Percentiles rank a stretch among this genome's conserved stretches.
Evolutionary conservation across 2,888 invertebrate species (phyloP).

Genomic region (Clivina fossor): DNA sequence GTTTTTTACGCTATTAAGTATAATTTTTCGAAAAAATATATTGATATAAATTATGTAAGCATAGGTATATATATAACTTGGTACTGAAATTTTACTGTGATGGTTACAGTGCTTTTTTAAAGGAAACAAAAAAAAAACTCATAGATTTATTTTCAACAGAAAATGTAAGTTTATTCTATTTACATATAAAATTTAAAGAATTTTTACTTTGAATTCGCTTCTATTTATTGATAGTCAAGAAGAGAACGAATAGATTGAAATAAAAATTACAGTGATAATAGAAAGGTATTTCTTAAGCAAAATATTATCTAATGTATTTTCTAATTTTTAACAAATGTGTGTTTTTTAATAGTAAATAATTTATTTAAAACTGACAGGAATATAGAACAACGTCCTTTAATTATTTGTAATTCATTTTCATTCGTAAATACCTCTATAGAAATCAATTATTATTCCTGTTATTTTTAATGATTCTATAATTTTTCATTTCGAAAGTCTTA

Average conservation of each 20-base stretch:
- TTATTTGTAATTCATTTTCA: background rate
- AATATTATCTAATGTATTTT: too few relatives aligned
- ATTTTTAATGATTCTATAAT: background rate
- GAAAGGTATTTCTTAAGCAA: too few relatives aligned
- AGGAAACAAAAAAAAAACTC: too few relatives aligned
- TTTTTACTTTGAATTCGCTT: constrained; percentile 27
- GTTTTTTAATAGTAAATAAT: constrained; percentile 27
- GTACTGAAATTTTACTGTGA: constrained; percentile 31
- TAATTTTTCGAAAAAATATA: constrained; percentile 4
- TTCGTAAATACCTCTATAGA: too few relatives aligned
- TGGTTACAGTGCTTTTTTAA: constrained; percentile 33
- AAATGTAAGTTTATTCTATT: constrained; percentile 21
- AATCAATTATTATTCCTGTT: too few relatives aligned
- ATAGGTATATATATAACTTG: constrained; percentile 29
- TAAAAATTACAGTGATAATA: constrained; percentile 29
- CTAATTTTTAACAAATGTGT: too few relatives aligned
- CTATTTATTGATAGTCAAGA: constrained; percentile 32
- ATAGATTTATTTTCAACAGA: constrained; percentile 23
- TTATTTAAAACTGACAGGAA: background rate
- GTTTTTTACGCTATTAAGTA: too few relatives aligned
- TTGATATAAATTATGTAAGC: background rate
- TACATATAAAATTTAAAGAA: constrained; percentile 26
- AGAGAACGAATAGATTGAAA: constrained; percentile 21
- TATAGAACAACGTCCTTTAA: background rate
- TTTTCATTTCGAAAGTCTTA: background rate